These are phyloP conservation scores for Erannis defoliaria DNA, from an alignment of 2,888 invertebrate genomes.

Conservation along the genomic window DNA sequence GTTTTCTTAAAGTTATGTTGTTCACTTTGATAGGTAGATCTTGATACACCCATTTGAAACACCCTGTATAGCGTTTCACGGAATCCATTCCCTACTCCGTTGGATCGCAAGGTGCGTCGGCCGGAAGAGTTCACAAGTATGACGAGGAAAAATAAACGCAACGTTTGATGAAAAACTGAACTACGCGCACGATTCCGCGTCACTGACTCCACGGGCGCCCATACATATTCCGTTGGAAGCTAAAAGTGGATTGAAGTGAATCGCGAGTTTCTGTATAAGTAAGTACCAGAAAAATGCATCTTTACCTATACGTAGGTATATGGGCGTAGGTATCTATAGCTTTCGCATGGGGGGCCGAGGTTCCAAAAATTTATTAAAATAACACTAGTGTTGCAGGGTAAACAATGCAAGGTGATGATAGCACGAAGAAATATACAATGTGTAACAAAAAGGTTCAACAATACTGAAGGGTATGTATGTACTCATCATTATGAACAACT, in stretches of 20 bases:
- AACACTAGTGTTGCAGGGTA: too few species aligned
- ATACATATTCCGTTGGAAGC: constrained; percentile 40
- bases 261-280: constrained; percentile 13
- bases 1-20: too few species aligned
- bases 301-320: neutral
- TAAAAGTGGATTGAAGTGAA: constrained; percentile 21
- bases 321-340: too few species aligned
- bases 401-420: too few species aligned
- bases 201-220: constrained; percentile 54
- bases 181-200: constrained; percentile 54
- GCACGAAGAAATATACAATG: too few species aligned
- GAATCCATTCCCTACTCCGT: constrained; percentile 54
- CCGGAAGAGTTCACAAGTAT: constrained; percentile 54
- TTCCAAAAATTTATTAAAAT: too few species aligned
- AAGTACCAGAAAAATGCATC: neutral
- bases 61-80: constrained; percentile 49
- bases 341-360: too few species aligned
- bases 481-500: too few species aligned
- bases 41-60: too few species aligned
- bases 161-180: constrained; percentile 61
- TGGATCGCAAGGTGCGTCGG: constrained; percentile 57
- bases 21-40: too few species aligned
- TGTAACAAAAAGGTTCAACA: too few species aligned
- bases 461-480: too few species aligned
- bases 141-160: constrained; percentile 53